phyloP scores from a whole-genome alignment of 2,888 invertebrate species.

The Magallana nippona region DNA sequence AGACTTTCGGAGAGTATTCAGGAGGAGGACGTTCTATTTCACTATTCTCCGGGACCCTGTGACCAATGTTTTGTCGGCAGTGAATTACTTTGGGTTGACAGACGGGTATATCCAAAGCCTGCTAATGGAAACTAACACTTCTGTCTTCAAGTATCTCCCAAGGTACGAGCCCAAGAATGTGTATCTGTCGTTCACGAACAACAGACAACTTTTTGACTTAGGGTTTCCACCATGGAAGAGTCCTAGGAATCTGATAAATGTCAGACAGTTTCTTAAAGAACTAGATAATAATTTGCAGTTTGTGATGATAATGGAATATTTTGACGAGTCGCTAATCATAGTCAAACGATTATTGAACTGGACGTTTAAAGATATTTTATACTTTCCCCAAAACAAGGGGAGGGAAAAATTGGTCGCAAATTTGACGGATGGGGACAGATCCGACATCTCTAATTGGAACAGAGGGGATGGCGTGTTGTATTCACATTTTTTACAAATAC shows the following conservation, averaged over 20 bases:
- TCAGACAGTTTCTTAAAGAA: slow-evolving; percentile 57
- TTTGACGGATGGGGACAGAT: slow-evolving; percentile 53
- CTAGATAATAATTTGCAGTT: slow-evolving; percentile 68
- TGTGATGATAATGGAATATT: slow-evolving; percentile 74
- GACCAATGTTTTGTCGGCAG: slow-evolving; percentile 61
- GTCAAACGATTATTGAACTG: slow-evolving; percentile 73
- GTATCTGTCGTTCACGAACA: slow-evolving; percentile 62
- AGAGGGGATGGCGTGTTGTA: slow-evolving; percentile 70
- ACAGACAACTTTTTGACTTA: slow-evolving; percentile 69
- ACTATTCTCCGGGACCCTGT: slow-evolving; percentile 63
- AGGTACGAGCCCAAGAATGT: slow-evolving; percentile 60
- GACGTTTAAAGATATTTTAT: slow-evolving; percentile 71
- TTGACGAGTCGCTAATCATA: slow-evolving; percentile 76
- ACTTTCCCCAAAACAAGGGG: slow-evolving; percentile 63
- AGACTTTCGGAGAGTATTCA: slow-evolving; percentile 57
- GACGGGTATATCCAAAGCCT: slow-evolving; percentile 38
- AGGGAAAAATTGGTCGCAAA: slow-evolving; percentile 49
- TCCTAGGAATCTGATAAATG: slow-evolving; percentile 47
- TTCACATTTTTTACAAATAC: slow-evolving; percentile 63
- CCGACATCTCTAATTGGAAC: slow-evolving; percentile 61
- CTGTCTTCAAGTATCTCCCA: slow-evolving; percentile 58
- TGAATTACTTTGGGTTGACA: slow-evolving; percentile 56
- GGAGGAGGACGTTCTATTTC: slow-evolving; percentile 54
- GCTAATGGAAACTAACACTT: slow-evolving; percentile 38
- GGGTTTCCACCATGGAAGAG: slow-evolving; percentile 59